Evolutionary conservation across 1,140 invertebrate genomes (phyloP).

Genomic region (Heliconius melpomene): DNA sequence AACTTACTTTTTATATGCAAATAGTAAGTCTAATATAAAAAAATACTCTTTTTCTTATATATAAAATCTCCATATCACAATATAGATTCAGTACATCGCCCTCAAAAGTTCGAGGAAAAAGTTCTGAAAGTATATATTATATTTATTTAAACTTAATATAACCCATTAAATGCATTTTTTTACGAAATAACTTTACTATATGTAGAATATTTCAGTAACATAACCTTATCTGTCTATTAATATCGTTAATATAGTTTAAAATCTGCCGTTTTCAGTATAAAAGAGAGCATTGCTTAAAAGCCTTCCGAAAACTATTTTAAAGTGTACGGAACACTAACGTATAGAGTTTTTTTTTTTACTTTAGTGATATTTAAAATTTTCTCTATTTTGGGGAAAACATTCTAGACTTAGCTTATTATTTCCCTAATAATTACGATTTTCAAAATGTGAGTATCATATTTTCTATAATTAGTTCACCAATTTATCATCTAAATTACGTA

Average conservation of each 20-base stretch:
- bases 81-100: slow-evolving; percentile 75
- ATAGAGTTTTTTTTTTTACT: background rate
- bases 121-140: slow-evolving; percentile 71
- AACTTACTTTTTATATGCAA: background rate
- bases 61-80: slow-evolving; percentile 53
- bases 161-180: background rate
- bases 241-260: background rate
- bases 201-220: background rate
- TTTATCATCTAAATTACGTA: slow-evolving; percentile 65
- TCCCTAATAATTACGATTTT: no score
- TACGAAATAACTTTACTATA: background rate
- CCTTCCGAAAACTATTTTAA: background rate
- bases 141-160: background rate
- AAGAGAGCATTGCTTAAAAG: background rate
- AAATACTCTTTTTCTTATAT: background rate
- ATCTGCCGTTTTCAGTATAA: slow-evolving; percentile 2
- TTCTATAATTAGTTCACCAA: slow-evolving; percentile 34
- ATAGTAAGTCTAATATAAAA: background rate
- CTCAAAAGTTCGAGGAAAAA: slow-evolving; percentile 70
- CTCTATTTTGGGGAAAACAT: no score
- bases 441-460: no score
- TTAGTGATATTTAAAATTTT: no score
- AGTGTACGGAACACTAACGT: background rate
- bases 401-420: no score
- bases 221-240: background rate